These are phyloP conservation scores for Alaudala cheleensis DNA, from an alignment of 2,113 vertebrate genomes.

Conservation along the genomic window DNA sequence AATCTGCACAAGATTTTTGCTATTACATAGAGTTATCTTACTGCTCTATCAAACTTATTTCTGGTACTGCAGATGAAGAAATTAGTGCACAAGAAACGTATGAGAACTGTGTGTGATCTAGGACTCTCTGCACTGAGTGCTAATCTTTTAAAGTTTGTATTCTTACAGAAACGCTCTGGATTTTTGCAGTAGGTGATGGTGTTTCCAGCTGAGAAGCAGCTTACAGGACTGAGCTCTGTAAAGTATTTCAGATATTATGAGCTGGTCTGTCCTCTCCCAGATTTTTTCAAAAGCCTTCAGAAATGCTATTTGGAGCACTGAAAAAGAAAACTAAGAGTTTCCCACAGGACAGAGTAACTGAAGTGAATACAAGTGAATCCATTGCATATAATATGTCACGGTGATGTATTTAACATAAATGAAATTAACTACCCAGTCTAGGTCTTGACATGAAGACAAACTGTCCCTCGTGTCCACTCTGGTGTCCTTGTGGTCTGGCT, in stretches of 20 bases:
- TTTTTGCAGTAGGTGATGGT: neutral
- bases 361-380: neutral
- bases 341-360: neutral
- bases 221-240: neutral
- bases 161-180: neutral
- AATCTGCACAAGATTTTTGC: neutral
- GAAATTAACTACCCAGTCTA: neutral
- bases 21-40: neutral
- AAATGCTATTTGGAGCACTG: neutral
- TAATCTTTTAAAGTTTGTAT: neutral
- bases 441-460: neutral
- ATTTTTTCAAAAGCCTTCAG: neutral
- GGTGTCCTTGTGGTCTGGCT: neutral
- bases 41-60: neutral
- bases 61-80: neutral
- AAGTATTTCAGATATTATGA: slow-evolving; percentile 19
- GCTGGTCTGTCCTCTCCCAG: neutral
- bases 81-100: neutral
- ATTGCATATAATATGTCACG: neutral
- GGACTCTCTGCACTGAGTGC: neutral
- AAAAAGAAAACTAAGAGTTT: neutral
- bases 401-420: neutral
- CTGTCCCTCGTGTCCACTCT: neutral
- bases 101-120: neutral
- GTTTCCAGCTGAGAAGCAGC: neutral